Evolutionary conservation across 2,888 invertebrate species (phyloP), one percentile per base, ranked within the genome.

Genomic region (Yponomeuta sedellus): DNA sequence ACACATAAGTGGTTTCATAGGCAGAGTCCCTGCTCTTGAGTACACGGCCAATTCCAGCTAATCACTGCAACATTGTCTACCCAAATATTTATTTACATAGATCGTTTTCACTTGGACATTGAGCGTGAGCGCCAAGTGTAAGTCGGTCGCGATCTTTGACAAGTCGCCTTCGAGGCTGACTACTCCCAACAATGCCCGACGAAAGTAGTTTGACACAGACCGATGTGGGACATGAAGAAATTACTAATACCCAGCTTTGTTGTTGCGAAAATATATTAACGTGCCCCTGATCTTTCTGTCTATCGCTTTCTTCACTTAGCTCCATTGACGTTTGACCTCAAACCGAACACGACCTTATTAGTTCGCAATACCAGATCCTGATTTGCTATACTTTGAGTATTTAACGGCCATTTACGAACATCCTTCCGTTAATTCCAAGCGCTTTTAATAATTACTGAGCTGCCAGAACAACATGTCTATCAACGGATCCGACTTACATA

Each of bases 151-250:
- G 58, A 63, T 65, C 66, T 67, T 63, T 67, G 56, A 64, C 67
- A 20, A 63, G 65, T 66, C 39, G 19, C 34, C n/a, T 40, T 64
- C 66, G 64, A 65, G 63, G 63, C 57, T 28, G 63, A 57, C 66
- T 56, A 39, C 39, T 61, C 19, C 39, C 62, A 65, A 65, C 66
- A 64, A 66, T 67, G 61, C 59, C 39, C 44, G 19, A 67, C 61
- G 66, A 66, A 66, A 66, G 66, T 68, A 64, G 66, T 68, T 68
- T 67, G 65, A 57, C 64, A 12, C 4, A 62, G 57, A 39, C 52
- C 39, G 28, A 66, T 66, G 66, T 66, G 25, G 66, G 64, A 58
- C 66, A 39, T 64, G 64, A 52, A 64, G 66, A 66, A 66, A 66
- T 66, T 66, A 62, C 40, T 65, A 52, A 52, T 52, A 52, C 44